A percentile compares a stretch with the other conserved stretches of the same genome.
Conservation (phyloP, 1,140 invertebrate species). For the Neelides sp. region DNA sequence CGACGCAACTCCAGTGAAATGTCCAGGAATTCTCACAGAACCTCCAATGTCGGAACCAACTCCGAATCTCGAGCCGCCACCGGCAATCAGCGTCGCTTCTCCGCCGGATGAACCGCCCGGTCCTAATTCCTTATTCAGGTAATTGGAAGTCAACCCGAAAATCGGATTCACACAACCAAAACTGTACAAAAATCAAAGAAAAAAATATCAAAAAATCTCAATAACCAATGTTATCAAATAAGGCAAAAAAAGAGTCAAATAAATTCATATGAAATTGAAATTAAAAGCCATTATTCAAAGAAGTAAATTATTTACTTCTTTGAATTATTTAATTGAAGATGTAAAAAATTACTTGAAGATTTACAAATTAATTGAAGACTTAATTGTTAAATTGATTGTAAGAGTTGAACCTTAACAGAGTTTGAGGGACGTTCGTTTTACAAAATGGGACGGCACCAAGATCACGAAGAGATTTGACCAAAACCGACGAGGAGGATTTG, state of each 20-base stretch:
- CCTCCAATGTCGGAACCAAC: slow-evolving; percentile 41
- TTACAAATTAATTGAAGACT: slow-evolving; percentile 4
- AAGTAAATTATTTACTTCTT: slow-evolving; percentile 2
- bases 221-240: background rate
- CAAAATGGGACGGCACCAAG: slow-evolving; percentile 40
- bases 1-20: slow-evolving; percentile 25
- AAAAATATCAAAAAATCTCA: background rate
- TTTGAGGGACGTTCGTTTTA: slow-evolving; percentile 41
- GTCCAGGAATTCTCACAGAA: slow-evolving; percentile 25
- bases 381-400: background rate
- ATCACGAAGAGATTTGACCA: slow-evolving; percentile 33
- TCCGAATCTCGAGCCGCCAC: slow-evolving; percentile 33
- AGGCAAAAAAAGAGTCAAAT: background rate
- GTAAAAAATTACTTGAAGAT: background rate
- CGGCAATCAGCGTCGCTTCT: slow-evolving; percentile 33
- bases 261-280: background rate
- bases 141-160: slow-evolving; percentile 31
- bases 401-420: slow-evolving; percentile 27
- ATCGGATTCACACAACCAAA: slow-evolving; percentile 32
- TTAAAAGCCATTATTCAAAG: slow-evolving; percentile 6
- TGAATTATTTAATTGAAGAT: background rate
- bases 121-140: slow-evolving; percentile 14
- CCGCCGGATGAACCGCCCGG: slow-evolving; percentile 32
- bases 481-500: slow-evolving; percentile 31
- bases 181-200: slow-evolving; percentile 13